A percentile compares a stretch with the other conserved stretches of the same genome.
Conservation (phyloP, 2,888 invertebrate genomes). For the Drosophila testacea region DNA sequence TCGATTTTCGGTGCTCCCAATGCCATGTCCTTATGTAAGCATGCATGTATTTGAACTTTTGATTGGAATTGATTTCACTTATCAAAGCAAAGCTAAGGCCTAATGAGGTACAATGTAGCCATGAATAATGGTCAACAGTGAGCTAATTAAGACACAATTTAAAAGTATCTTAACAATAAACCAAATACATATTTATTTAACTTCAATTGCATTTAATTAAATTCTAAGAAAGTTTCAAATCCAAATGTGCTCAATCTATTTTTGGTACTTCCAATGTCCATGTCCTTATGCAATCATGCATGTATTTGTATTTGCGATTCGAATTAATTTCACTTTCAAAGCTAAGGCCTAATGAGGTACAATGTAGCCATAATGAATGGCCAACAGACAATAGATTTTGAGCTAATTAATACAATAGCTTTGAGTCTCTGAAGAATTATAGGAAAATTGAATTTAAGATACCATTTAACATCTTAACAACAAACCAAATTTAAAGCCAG, state of each 20-base stretch:
- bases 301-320: slow-evolving; percentile 3
- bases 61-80: slow-evolving; percentile 15
- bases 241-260: too few relatives aligned
- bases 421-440: too few relatives aligned
- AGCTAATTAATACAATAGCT: too few relatives aligned
- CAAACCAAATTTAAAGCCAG: neutral
- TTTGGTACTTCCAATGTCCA: neutral
- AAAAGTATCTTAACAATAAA: neutral
- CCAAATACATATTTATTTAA: neutral
- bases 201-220: too few relatives aligned
- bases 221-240: too few relatives aligned
- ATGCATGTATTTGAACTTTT: slow-evolving; percentile 1
- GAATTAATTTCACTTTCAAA: slow-evolving; percentile 16
- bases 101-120: neutral
- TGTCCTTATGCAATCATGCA: neutral
- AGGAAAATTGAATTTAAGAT: too few relatives aligned
- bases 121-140: neutral
- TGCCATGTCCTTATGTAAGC: neutral
- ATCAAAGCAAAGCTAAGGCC: neutral
- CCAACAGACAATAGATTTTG: too few relatives aligned
- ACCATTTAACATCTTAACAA: neutral
- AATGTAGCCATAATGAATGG: neutral
- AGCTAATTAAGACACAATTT: too few relatives aligned
- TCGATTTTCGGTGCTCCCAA: too few relatives aligned
- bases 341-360: neutral